Percentiles rank a stretch among this genome's conserved stretches.
Evolutionary conservation across 2,888 invertebrate species (phyloP).

Genomic region (Branchipolynoe longqiensis): DNA sequence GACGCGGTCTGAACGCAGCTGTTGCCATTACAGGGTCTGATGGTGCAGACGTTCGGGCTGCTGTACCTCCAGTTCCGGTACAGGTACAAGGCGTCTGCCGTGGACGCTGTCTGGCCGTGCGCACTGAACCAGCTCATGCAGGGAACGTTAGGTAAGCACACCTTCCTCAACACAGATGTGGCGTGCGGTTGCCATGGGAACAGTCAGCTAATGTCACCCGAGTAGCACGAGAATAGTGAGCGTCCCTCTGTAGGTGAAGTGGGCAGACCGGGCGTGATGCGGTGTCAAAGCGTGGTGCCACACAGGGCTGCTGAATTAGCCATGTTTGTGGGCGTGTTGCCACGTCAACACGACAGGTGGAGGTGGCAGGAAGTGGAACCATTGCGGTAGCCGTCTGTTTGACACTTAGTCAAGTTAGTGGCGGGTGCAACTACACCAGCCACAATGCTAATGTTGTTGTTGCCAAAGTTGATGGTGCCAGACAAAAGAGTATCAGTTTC

Average conservation of each 20-base stretch:
- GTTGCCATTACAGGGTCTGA: conserved; percentile 8
- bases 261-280: background rate
- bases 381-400: too few relatives aligned
- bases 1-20: too few relatives aligned
- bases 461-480: too few relatives aligned
- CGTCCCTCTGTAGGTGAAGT: background rate
- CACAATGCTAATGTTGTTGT: too few relatives aligned
- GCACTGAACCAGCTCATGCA: conserved; percentile 13
- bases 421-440: too few relatives aligned
- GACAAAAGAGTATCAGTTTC: too few relatives aligned
- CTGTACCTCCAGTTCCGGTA: conserved; percentile 13
- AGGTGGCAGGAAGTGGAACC: too few relatives aligned
- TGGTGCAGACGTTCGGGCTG: conserved; percentile 29
- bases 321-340: background rate
- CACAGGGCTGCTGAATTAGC: background rate
- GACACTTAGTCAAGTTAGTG: too few relatives aligned
- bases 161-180: background rate
- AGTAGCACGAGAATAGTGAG: background rate
- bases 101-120: conserved; percentile 9
- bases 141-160: background rate
- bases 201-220: background rate
- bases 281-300: background rate
- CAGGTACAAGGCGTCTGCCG: conserved; percentile 16
- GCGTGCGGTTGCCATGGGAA: background rate
- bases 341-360: too few relatives aligned